Conservation (phyloP, 2,888 invertebrate species). For the Brenthis daphne region DNA sequence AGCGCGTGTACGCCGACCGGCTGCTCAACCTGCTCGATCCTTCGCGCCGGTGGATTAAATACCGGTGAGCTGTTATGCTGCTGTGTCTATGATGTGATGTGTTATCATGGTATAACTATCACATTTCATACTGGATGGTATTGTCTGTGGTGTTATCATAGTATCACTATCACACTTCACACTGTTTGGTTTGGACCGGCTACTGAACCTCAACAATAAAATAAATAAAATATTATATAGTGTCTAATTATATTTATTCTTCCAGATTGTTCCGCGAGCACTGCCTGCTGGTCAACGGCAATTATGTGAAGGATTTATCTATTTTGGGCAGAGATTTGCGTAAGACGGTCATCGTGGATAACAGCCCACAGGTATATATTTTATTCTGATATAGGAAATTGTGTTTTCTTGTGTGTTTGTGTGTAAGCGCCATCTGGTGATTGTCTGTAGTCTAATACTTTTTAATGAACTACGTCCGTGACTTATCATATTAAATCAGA, state of each 20-base stretch:
- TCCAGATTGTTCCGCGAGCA: conserved; percentile 95
- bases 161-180: too few relatives aligned
- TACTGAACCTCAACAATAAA: too few relatives aligned
- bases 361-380: conserved; percentile 68
- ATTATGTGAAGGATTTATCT: conserved; percentile 97
- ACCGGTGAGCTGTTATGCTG: conserved; percentile 57
- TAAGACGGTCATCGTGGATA: conserved; percentile 82
- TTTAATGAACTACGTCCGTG: too few relatives aligned
- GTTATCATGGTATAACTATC: neutral
- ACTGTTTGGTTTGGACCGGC: too few relatives aligned
- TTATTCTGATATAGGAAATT: too few relatives aligned
- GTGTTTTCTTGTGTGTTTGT: too few relatives aligned
- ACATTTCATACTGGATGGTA: too few relatives aligned
- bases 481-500: too few relatives aligned
- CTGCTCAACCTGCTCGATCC: conserved; percentile 96
- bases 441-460: neutral
- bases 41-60: conserved; percentile 93
- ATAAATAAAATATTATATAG: too few relatives aligned
- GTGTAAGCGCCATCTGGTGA: neutral
- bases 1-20: conserved; percentile 96
- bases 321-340: conserved; percentile 96
- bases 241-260: conserved; percentile 1
- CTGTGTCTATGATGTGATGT: neutral
- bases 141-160: too few relatives aligned
- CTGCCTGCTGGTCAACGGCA: conserved; percentile 96